Evolutionary conservation across 2,797 vertebrate genomes (phyloP).

Genomic region (Tamandua tetradactyla): DNA sequence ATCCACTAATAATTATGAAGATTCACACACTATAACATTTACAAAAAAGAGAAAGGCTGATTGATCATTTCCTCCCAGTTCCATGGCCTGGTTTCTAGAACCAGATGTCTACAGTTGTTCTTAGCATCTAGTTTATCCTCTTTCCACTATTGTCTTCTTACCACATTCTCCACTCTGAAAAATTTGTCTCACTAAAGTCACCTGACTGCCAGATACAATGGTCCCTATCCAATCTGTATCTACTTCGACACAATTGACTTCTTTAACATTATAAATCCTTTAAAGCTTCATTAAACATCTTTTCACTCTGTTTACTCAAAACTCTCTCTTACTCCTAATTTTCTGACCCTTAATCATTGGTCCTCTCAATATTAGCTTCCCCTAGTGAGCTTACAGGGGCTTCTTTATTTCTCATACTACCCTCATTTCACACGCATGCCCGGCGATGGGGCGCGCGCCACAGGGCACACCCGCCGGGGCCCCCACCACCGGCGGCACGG

Average conservation of each 20-base stretch:
- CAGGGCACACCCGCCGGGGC: too few species aligned
- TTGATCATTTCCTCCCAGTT: accelerated
- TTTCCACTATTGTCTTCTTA: not conserved
- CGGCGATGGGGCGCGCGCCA: too few species aligned
- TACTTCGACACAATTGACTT: not conserved
- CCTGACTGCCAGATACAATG: not conserved
- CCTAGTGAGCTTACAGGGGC: not conserved
- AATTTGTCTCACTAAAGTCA: not conserved
- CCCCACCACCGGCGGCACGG: too few species aligned
- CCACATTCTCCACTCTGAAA: not conserved
- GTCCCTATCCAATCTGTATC: not conserved
- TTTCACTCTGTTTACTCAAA: not conserved
- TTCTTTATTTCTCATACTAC: not conserved
- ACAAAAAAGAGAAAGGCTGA: not conserved
- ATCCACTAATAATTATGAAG: not conserved
- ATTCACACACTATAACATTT: not conserved
- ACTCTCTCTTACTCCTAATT: not conserved
- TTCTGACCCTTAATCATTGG: not conserved
- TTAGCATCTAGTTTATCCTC: not conserved
- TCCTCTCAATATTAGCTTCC: not conserved
- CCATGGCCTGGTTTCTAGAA: not conserved
- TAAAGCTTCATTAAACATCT: not conserved
- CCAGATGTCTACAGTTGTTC: not conserved
- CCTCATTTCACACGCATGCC: not conserved
- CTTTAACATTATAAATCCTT: not conserved